Conservation (phyloP, 2,888 invertebrate genomes). For the Timema podura region DNA sequence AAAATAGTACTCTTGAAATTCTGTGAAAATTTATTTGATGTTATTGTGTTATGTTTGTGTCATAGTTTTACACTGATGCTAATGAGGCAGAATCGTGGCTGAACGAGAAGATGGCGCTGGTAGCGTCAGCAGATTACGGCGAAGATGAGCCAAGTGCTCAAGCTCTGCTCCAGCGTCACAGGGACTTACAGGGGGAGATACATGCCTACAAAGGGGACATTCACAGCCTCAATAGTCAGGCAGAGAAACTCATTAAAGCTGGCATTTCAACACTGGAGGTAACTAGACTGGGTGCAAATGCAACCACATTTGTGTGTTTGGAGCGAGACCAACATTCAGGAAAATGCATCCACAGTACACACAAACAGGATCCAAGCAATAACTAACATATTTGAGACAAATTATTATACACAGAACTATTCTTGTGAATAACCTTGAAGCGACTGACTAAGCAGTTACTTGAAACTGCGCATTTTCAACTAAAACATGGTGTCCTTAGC, state of each 20-base stretch:
- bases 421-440: too few species aligned
- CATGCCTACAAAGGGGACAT: slow-evolving; percentile 86
- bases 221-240: slow-evolving; percentile 72
- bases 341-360: too few species aligned
- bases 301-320: slow-evolving; percentile 31
- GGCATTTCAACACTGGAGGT: slow-evolving; percentile 68
- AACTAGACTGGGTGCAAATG: slow-evolving; percentile 39
- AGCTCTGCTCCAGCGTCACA: slow-evolving; percentile 81
- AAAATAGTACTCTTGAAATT: too few species aligned
- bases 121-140: slow-evolving; percentile 85
- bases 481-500: too few species aligned
- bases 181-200: slow-evolving; percentile 82
- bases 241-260: slow-evolving; percentile 67
- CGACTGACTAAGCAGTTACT: too few species aligned
- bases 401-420: too few species aligned
- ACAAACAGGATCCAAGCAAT: too few species aligned
- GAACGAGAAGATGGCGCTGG: slow-evolving; percentile 90
- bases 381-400: too few species aligned
- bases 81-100: slow-evolving; percentile 98
- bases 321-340: too few species aligned
- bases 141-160: slow-evolving; percentile 88
- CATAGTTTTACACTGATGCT: slow-evolving; percentile 88
- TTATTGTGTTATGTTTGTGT: slow-evolving; percentile 9
- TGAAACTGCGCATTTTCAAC: too few species aligned
- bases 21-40: too few species aligned